Evolutionary conservation across 2,797 vertebrate genomes (phyloP).

Genomic region (Balearica regulorum): DNA sequence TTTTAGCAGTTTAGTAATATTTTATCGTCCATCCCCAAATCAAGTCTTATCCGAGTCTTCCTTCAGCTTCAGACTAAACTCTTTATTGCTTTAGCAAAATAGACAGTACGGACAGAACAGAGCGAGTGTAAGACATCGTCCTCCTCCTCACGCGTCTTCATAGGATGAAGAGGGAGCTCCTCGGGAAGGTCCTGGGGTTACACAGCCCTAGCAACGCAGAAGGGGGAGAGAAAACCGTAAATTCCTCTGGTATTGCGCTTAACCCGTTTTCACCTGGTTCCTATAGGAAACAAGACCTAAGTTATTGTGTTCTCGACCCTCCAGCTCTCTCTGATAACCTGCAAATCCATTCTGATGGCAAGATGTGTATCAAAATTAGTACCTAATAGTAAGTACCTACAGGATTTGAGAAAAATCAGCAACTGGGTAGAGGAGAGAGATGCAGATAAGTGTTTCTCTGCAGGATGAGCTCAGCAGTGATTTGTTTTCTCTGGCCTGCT

Average conservation of each 20-base stretch:
- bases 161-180: neutral
- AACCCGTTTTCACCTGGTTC: neutral
- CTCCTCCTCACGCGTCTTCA: neutral
- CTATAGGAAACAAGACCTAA: accelerated
- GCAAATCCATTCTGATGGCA: neutral
- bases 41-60: neutral
- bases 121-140: neutral
- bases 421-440: neutral
- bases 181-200: neutral
- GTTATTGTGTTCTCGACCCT: accelerated
- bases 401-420: neutral
- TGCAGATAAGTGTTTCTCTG: neutral
- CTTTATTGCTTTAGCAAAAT: neutral
- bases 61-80: neutral
- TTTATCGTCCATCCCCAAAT: neutral
- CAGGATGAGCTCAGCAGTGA: neutral
- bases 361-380: accelerated
- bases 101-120: neutral
- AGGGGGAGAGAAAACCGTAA: neutral
- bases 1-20: accelerated
- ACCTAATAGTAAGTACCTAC: neutral
- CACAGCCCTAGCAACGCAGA: neutral
- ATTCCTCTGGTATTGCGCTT: neutral
- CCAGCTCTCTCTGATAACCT: no score
- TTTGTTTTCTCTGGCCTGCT: neutral